Evolutionary conservation across 2,113 vertebrate genomes (phyloP).

Genomic region (Psittacara wagleri): DNA sequence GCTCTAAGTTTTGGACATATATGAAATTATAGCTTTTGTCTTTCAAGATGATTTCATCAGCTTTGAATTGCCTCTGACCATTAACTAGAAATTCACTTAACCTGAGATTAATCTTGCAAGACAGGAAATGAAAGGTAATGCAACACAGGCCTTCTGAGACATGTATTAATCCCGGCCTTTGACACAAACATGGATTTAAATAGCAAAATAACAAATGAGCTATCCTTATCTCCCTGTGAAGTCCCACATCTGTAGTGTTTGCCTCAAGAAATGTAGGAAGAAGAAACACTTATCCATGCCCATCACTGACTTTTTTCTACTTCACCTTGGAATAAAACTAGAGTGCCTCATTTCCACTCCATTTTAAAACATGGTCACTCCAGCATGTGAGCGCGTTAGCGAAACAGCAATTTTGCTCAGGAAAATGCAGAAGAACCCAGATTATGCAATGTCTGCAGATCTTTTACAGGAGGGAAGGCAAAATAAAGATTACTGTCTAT

Average conservation of each 20-base stretch:
- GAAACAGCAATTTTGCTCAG: background rate
- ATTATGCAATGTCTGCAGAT: background rate
- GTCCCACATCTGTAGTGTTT: background rate
- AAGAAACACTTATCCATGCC: background rate
- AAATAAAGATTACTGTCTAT: background rate
- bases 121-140: slow-evolving; percentile 50
- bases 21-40: background rate
- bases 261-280: background rate
- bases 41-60: background rate
- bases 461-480: background rate
- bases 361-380: background rate
- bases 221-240: background rate
- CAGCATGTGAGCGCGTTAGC: fast-evolving
- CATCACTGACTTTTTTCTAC: background rate
- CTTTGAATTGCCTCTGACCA: slow-evolving; percentile 26
- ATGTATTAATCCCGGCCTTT: slow-evolving; percentile 42
- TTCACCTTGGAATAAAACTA: slow-evolving; percentile 7
- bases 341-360: background rate
- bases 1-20: background rate
- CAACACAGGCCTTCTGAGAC: background rate
- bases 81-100: slow-evolving; percentile 50
- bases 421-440: background rate
- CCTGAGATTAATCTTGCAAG: slow-evolving; percentile 35
- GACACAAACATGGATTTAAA: background rate
- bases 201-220: slow-evolving; percentile 11